Evolutionary conservation across 2,888 invertebrate genomes (phyloP).

Genomic region (Vandiemenella viatica): DNA sequence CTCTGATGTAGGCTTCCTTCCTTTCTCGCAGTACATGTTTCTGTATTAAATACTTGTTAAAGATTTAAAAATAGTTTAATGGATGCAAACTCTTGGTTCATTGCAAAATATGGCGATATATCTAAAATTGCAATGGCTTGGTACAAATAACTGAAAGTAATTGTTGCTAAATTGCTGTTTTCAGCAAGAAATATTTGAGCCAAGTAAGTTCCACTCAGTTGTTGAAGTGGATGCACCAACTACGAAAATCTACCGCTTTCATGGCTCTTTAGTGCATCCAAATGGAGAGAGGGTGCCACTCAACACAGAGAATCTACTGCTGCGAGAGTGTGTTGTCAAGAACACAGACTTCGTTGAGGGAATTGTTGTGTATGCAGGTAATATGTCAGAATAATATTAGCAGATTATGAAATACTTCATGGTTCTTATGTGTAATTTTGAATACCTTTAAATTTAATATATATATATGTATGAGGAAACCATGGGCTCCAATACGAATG

Average conservation of each 20-base stretch:
- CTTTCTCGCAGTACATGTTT: too few relatives aligned
- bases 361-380: constrained; percentile 85
- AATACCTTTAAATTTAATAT: too few relatives aligned
- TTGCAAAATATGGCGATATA: too few relatives aligned
- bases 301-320: constrained; percentile 75
- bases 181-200: constrained; percentile 56
- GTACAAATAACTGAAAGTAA: too few relatives aligned
- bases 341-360: constrained; percentile 96
- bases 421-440: too few relatives aligned
- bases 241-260: constrained; percentile 88
- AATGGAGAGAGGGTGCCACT: constrained; percentile 65
- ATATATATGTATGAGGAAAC: too few relatives aligned
- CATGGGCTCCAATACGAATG: too few relatives aligned
- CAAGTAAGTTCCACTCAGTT: constrained; percentile 64
- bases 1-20: too few relatives aligned
- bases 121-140: too few relatives aligned
- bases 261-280: constrained; percentile 73
- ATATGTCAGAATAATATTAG: constrained; percentile 12
- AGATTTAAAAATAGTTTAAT: too few relatives aligned
- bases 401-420: background rate
- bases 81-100: too few relatives aligned
- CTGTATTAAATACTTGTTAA: too few relatives aligned
- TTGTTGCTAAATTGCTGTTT: constrained; percentile 20
- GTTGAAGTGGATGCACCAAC: constrained; percentile 90
- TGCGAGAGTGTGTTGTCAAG: constrained; percentile 86